Evolutionary conservation across 1,140 invertebrate species (phyloP).

Genomic region (Formica selysi): DNA sequence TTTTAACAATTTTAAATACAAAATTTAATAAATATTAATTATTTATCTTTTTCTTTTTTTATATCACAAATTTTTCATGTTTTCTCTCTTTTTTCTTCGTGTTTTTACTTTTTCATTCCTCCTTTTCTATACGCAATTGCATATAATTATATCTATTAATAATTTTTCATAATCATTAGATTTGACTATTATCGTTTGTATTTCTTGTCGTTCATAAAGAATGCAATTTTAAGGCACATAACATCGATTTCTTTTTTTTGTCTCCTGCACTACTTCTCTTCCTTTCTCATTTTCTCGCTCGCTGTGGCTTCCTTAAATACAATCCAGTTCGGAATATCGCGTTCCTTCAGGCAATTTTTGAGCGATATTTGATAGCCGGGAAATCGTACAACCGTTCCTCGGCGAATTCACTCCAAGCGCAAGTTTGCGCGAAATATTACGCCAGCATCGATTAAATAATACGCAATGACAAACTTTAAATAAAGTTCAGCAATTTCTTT

Average conservation of each 20-base stretch:
- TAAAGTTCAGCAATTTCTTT: constrained; percentile 51
- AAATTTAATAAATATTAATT: constrained; percentile 2
- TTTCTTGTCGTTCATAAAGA: not conserved
- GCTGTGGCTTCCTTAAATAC: constrained; percentile 60
- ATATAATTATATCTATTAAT: constrained; percentile 2
- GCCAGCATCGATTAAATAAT: constrained; percentile 59
- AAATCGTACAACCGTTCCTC: constrained; percentile 67
- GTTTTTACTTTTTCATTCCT: not conserved
- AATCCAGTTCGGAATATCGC: constrained; percentile 67
- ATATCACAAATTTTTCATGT: not conserved
- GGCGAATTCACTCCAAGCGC: constrained; percentile 27
- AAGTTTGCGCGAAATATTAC: constrained; percentile 64
- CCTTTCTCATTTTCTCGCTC: constrained; percentile 37
- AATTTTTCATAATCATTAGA: not conserved
- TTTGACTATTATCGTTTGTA: not conserved
- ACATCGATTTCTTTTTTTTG: constrained; percentile 13
- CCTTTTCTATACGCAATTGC: not conserved
- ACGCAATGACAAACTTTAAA: constrained; percentile 14
- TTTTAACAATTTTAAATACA: not conserved
- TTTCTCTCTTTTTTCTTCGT: not conserved
- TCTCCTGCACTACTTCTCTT: not conserved
- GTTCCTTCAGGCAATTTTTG: constrained; percentile 72
- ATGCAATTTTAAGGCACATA: constrained; percentile 6
- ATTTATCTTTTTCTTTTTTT: not conserved
- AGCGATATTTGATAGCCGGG: constrained; percentile 71